A percentile compares a stretch with the other conserved stretches of the same genome.
phyloP scores from a whole-genome alignment of 37 sponge, comb jelly and placozoan species.

The Theonella swinhoei region DNA sequence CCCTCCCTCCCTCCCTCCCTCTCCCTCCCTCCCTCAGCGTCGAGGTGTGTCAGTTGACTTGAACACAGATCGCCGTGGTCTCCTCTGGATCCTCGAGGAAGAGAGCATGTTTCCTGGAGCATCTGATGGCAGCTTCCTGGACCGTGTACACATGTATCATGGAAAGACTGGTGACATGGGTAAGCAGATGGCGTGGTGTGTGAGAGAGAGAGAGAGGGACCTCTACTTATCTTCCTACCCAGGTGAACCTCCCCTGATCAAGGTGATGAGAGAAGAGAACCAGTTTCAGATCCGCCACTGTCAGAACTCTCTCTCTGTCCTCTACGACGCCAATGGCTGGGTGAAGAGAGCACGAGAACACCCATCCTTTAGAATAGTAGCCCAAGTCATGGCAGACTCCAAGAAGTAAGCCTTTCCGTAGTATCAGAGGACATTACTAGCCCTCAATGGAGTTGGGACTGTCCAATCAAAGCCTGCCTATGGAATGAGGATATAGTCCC shows the following conservation, averaged over 20 bases:
- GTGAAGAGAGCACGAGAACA: constrained; percentile 89
- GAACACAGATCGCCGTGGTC: constrained; percentile 85
- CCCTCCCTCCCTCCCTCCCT: not conserved
- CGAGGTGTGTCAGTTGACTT: constrained; percentile 50
- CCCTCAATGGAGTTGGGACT: too few relatives aligned
- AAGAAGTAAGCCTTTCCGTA: constrained; percentile 86
- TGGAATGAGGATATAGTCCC: too few relatives aligned
- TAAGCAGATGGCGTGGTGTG: not conserved
- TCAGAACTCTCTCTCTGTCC: constrained; percentile 78
- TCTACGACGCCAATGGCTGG: constrained; percentile 92
- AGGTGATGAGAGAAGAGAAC: constrained; percentile 62
- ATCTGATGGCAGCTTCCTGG: constrained; percentile 86
- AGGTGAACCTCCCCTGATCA: constrained; percentile 62
- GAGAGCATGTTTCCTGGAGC: constrained; percentile 96
- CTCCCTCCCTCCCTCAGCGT: constrained; percentile 31
- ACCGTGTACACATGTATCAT: constrained; percentile 88
- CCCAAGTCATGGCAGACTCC: constrained; percentile 81
- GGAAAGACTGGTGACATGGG: constrained; percentile 38
- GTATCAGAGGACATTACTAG: too few relatives aligned
- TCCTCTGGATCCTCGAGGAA: constrained; percentile 98
- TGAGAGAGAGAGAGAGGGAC: constrained; percentile 8
- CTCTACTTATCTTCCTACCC: constrained; percentile 26
- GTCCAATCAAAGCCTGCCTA: too few relatives aligned
- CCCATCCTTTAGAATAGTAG: constrained; percentile 83
- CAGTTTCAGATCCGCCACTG: constrained; percentile 94